Evolutionary conservation across 2,888 invertebrate species (phyloP), one percentile per base, ranked within the genome.

Genomic region (Notodromas monacha): DNA sequence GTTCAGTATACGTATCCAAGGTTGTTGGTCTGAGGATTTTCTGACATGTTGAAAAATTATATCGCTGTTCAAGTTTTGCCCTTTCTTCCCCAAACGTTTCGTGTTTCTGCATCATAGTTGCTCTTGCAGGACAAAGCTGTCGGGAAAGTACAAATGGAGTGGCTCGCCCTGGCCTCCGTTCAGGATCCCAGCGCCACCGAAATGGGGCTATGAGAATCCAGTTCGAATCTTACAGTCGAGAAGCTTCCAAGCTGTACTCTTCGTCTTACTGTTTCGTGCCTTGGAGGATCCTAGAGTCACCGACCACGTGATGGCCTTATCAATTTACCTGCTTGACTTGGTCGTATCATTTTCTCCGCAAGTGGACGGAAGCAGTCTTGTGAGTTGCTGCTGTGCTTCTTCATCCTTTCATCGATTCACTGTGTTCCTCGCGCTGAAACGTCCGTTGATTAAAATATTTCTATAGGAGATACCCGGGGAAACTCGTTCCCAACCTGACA

Each of bases 291-390:
- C 61, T 36, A 59, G 58, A 38, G 59, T 72, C 34, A 68, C 76
- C 29, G 86, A 89, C 50, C 76, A 79, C 49, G 64, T 79, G 40
- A 59, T 84, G 41, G 74, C 79, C 31, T 54, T 84, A 34, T 63
- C 72, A 30, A 58, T 84, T 11, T 81, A 76, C 48, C 58, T 89
- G 34, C 54, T 89, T 35, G 73, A 77, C 48, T 67, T 77, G 48
- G 69, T 74, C 15, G 62, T 76, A 4, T 58, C 54, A 33, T 27
- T 12, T 12, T 27, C 27, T 12, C 6, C 6, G 6, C 10, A n/a
- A 6, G 8, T 27, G 10, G 12, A 27, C 12, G 5, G n/a, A 8
- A n/a, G n/a, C 21, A 21, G 21, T 21, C 6, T 8, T 21, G 21
- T 21, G n/a, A 21, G 21, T 21, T n/a, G n/a, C n/a, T n/a, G n/a